Percentiles rank a stretch among this genome's conserved stretches.
phyloP scores from a whole-genome alignment of 2,797 vertebrate genomes.

The Gymnocypris eckloni region DNA sequence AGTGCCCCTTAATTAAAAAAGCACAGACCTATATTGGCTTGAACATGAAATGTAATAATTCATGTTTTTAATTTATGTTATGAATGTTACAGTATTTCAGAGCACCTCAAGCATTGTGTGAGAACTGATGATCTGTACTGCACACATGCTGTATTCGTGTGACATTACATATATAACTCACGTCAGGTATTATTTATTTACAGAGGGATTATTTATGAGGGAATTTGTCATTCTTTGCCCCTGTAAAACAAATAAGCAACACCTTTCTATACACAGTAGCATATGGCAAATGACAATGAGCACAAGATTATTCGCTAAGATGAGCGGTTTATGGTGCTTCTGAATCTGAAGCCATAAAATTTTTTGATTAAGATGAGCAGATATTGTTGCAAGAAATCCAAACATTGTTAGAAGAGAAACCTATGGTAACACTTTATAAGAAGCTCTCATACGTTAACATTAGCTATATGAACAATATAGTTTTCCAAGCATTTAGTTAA shows the following conservation, averaged over 20 bases:
- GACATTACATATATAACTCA: conserved; percentile 1
- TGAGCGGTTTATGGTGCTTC: neutral
- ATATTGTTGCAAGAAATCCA: conserved; percentile 1
- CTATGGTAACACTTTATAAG: neutral
- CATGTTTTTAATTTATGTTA: neutral
- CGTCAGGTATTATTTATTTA: conserved; percentile 17
- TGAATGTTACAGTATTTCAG: conserved; percentile 31
- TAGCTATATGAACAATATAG: neutral
- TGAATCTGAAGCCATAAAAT: neutral
- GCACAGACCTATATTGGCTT: conserved; percentile 50
- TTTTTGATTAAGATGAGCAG: neutral
- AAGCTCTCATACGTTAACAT: neutral
- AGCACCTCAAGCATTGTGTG: conserved; percentile 41
- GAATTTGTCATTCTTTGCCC: neutral
- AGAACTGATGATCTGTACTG: neutral
- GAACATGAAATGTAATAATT: conserved; percentile 5
- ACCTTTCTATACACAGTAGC: conserved; percentile 5
- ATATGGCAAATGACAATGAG: conserved; percentile 24
- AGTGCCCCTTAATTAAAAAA: conserved; percentile 30
- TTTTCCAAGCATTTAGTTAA: neutral
- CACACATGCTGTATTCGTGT: conserved; percentile 18
- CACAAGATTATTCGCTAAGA: conserved; percentile 18
- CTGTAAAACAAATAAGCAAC: conserved; percentile 24
- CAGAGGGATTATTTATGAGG: conserved; percentile 20
- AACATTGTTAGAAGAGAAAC: conserved; percentile 14